Base-by-base conservation (phyloP, 2,888 invertebrate species). In the Cepaea hortensis region DNA sequence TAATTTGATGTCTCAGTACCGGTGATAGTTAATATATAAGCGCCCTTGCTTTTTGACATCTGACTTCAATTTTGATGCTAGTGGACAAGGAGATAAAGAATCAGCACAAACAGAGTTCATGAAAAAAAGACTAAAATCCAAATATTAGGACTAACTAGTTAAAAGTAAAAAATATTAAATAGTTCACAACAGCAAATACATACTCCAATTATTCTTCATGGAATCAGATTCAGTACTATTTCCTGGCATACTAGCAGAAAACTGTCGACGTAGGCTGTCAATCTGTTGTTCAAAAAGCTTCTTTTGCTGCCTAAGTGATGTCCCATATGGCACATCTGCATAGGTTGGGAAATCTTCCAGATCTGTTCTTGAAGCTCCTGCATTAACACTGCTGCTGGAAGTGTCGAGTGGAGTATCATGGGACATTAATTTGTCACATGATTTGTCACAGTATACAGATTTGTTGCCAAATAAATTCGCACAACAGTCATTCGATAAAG, bases 261-360 rank as follows among this genome's bases (percentile, higher is more conserved):
- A 79, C 72, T 84, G 84, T 62, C 72, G 48, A 13, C 87, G 77
- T 0, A 90, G 79, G 55, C 81, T 89, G 65, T 90, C 90, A 68
- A 91, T 86, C 81, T 91, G 90, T 72, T 91, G 91, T 73, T 91
- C 90, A 89, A 89, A 93, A 15, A 93, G 87, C 81, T 90, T 90
- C 87, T 90, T 91, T 75, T 93, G 93, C 87, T 93, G 93, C 68
- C 92, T 88, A 6, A 92, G 88, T 18, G 92, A 92, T 9, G 93
- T 92, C 13, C 93, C 93, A 84, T 91, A 89, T 6, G 91, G 90
- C 13, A 92, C 90, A 89, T 92, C 91, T 15, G 91, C 92, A 89
- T 90, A 92, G 11, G 88, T 88, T 68, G 91, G 92, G 87, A 92
- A 92, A 35, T 88, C 70, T 81, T 90, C 89, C 48, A 61, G 55